Percentiles rank a stretch among this genome's conserved stretches.
phyloP scores from a whole-genome alignment of 2,113 vertebrate genomes.

The Erythrocercus mccallii region DNA sequence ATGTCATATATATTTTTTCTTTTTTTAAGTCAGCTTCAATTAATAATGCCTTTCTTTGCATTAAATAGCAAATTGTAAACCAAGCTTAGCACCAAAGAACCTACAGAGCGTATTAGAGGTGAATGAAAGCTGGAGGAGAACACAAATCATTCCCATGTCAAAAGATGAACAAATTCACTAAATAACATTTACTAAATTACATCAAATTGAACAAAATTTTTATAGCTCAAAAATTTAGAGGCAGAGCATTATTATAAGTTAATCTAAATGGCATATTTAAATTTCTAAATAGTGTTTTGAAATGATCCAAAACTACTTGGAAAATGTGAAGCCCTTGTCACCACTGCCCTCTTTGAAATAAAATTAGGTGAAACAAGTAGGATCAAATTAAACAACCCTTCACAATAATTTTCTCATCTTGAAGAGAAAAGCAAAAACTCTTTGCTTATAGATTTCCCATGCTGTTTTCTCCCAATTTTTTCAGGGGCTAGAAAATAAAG shows the following conservation, averaged over 20 bases:
- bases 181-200: neutral
- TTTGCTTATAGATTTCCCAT: neutral
- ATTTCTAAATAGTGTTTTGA: neutral
- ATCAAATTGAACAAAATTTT: neutral
- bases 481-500: neutral
- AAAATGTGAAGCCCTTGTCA: neutral
- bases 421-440: fast-evolving
- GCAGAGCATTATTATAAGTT: neutral
- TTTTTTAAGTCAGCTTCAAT: fast-evolving
- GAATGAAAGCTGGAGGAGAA: neutral
- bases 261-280: neutral
- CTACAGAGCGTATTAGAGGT: fast-evolving
- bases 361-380: neutral
- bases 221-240: neutral
- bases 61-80: neutral
- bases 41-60: neutral
- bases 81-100: neutral
- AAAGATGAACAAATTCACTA: neutral
- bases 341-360: fast-evolving
- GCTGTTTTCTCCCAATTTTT: neutral
- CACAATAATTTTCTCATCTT: neutral
- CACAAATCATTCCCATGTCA: neutral
- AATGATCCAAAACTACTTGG: neutral
- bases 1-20: fast-evolving
- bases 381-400: neutral